Conservation (phyloP, 2,797 vertebrate species). For the Paguma larvata region DNA sequence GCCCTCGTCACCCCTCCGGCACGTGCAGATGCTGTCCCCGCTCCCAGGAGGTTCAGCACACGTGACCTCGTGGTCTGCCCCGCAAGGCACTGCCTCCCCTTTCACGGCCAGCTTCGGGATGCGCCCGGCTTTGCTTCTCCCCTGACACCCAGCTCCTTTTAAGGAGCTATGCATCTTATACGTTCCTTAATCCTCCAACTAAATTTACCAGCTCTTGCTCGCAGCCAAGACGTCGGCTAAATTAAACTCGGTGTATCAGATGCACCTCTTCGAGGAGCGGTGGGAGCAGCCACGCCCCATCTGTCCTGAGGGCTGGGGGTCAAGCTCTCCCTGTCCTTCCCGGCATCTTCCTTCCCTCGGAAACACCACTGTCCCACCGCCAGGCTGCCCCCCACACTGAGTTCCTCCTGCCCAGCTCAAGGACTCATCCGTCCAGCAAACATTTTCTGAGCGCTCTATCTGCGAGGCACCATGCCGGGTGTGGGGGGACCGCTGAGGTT, state of each 20-base stretch:
- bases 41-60: neutral
- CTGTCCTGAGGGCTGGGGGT: conserved; percentile 77
- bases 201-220: conserved; percentile 89
- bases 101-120: conserved; percentile 71
- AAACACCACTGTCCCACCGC: fast-evolving
- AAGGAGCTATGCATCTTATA: conserved; percentile 88
- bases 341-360: neutral
- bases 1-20: neutral
- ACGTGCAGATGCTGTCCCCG: neutral
- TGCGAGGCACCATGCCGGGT: neutral
- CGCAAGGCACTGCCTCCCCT: neutral
- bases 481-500: neutral
- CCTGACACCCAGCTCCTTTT: conserved; percentile 86
- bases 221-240: conserved; percentile 90
- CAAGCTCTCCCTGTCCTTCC: conserved; percentile 33
- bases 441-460: neutral
- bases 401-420: neutral
- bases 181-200: conserved; percentile 88
- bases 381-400: fast-evolving
- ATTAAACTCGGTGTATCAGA: conserved; percentile 90
- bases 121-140: conserved; percentile 70
- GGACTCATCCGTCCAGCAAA: neutral
- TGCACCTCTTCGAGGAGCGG: conserved; percentile 76
- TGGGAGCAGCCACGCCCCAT: conserved; percentile 68
- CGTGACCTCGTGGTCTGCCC: neutral